These are phyloP conservation scores for Mohoua ochrocephala DNA, from an alignment of 2,113 vertebrate genomes.

Conservation along the genomic window DNA sequence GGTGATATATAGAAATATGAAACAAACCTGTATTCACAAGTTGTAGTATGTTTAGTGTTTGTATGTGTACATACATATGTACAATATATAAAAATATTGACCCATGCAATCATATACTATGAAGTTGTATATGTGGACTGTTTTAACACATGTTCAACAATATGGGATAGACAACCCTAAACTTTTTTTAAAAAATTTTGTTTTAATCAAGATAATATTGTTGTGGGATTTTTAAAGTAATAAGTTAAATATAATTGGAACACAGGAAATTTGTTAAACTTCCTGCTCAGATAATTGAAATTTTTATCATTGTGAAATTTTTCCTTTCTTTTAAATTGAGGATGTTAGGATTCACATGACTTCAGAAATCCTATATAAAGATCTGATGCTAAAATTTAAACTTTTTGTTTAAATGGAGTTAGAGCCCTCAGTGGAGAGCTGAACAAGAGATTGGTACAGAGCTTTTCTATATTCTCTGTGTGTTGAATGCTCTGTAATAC, in stretches of 20 bases:
- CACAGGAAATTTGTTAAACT: not conserved
- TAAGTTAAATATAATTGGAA: not conserved
- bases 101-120: fast-evolving
- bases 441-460: not conserved
- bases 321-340: not conserved
- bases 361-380: not conserved
- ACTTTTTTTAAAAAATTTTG: not conserved
- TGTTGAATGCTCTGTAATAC: not conserved
- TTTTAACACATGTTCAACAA: not conserved
- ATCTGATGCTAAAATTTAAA: not conserved
- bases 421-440: not conserved
- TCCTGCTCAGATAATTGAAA: not conserved
- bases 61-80: not conserved
- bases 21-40: not conserved
- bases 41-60: not conserved
- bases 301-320: not conserved
- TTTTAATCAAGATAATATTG: not conserved
- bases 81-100: not conserved
- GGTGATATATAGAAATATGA: not conserved
- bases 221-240: not conserved
- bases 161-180: not conserved
- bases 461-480: not conserved
- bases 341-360: not conserved
- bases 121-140: not conserved
- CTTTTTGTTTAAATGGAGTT: not conserved